Evolutionary conservation across 1,140 invertebrate species (phyloP).

Genomic region (Thaumatotibia leucotreta): DNA sequence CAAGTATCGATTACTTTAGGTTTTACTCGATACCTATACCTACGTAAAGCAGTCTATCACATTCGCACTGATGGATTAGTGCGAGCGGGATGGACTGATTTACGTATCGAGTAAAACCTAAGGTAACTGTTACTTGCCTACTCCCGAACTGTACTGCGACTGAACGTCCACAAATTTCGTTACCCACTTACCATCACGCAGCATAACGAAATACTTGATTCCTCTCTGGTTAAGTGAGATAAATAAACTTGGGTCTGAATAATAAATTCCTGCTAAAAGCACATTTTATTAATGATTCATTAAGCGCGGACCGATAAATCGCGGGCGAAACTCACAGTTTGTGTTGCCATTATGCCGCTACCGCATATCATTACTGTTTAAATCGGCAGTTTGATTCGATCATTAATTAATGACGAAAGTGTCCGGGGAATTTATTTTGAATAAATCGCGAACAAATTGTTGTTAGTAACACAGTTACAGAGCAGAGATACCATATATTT

Average conservation of each 20-base stretch:
- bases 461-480: background rate
- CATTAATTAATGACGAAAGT: conserved; percentile 6
- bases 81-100: too few relatives aligned
- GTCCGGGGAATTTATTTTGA: background rate
- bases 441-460: background rate
- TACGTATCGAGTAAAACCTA: too few relatives aligned
- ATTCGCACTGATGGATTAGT: too few relatives aligned
- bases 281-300: conserved; percentile 6
- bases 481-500: too few relatives aligned
- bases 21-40: too few relatives aligned
- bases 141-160: too few relatives aligned
- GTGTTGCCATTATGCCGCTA: background rate
- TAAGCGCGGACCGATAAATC: background rate
- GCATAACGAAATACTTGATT: background rate
- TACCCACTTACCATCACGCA: too few relatives aligned
- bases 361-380: conserved; percentile 6
- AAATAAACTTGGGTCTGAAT: background rate
- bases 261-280: background rate
- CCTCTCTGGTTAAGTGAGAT: background rate
- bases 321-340: background rate
- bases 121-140: too few relatives aligned
- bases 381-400: background rate
- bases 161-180: too few relatives aligned
- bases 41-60: too few relatives aligned
- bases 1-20: too few relatives aligned